Base-by-base conservation (phyloP, 2,888 invertebrate genomes). In the Aspidiotus destructor region DNA sequence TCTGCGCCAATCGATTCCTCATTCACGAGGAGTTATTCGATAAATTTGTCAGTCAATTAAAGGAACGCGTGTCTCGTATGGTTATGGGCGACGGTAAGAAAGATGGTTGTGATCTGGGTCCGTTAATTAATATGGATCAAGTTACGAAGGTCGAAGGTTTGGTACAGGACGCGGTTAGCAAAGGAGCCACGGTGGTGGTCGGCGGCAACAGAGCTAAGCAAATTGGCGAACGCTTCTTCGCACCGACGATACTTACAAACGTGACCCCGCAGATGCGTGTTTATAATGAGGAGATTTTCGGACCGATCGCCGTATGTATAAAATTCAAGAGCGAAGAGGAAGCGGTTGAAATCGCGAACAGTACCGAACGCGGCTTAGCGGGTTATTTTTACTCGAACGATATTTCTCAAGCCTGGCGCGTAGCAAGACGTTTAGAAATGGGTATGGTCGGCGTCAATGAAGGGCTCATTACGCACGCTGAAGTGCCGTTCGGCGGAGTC, bases 381-480 rank as follows among this genome's bases (percentile, higher is more conserved):
- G 89, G 93, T 1, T 99, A 99, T 79, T 91, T 99, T 74, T 99
- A 86, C 77, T 92, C 93, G 1, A 84, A 85, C 74, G 90, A 99
- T 77, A 76, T 95, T 17, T 83, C 88, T 15, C 98, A 98, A 77
- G 85, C 92, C 52, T 94, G 94, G 79, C 83, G 98, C 72, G 94
- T 99, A 72, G 87, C 92, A 0, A 85, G 84, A 70, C 81, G 84
- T 62, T 78, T 99, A 68, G 89, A 98, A 77, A 89, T 89, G 71
- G 99, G 98, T 13, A 92, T 92, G 92, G 85, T 99, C 54, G 98
- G 95, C 0, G 86, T 97, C 7, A 99, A 99, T 79, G 98, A 98
- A 79, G 95, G 95, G 8, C 78, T 94, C 0, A 85, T 99, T 73
- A 96, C 96, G 0, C 83, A 88, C 11, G 83, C 90, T 0, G 98